These are phyloP conservation scores for Erannis defoliaria DNA, from an alignment of 2,888 invertebrate genomes.

Conservation along the genomic window DNA sequence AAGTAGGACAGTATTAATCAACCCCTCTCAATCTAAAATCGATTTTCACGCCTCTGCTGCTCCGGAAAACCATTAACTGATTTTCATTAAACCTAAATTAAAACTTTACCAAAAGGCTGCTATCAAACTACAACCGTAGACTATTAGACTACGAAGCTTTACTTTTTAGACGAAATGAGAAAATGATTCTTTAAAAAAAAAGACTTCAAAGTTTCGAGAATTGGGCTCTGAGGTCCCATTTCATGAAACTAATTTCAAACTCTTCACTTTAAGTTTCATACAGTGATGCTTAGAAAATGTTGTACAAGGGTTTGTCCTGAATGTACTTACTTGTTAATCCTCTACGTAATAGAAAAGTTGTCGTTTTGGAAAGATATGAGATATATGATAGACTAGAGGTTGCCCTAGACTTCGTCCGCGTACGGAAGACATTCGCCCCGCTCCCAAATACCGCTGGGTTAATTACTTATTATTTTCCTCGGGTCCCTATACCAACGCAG, in stretches of 20 bases:
- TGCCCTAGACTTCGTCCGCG: no score
- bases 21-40: slow-evolving; percentile 26
- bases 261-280: slow-evolving; percentile 26
- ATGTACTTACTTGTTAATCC: neutral
- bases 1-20: slow-evolving; percentile 28
- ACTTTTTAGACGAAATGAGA: slow-evolving; percentile 20
- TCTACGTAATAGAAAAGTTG: slow-evolving; percentile 6
- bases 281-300: slow-evolving; percentile 24
- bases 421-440: no score
- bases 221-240: slow-evolving; percentile 31
- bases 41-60: slow-evolving; percentile 17
- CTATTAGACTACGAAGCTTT: slow-evolving; percentile 12
- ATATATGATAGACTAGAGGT: no score
- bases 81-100: slow-evolving; percentile 30
- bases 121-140: slow-evolving; percentile 23
- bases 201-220: slow-evolving; percentile 29
- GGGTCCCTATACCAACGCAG: no score
- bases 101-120: slow-evolving; percentile 22
- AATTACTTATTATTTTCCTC: no score
- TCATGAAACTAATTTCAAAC: slow-evolving; percentile 31
- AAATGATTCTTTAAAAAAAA: slow-evolving; percentile 25
- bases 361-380: neutral
- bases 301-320: slow-evolving; percentile 10
- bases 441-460: no score
- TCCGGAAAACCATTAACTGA: slow-evolving; percentile 26